Conservation (phyloP, 2,113 vertebrate species). For the Ailurus styani region DNA sequence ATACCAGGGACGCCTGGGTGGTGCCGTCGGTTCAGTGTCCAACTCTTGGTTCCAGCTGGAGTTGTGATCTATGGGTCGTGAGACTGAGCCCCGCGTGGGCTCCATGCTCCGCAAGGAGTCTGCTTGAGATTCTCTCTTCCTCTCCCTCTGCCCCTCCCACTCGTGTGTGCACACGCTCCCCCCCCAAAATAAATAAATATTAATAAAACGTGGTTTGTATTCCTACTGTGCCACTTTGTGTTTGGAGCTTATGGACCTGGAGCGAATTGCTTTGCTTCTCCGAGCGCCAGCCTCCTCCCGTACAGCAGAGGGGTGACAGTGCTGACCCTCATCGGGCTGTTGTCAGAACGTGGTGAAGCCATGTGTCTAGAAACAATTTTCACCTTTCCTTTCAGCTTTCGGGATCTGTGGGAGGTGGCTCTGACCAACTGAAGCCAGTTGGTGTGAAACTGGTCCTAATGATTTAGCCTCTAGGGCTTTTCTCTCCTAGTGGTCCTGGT, state of each 20-base stretch:
- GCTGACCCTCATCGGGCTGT: neutral
- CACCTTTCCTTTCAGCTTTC: neutral
- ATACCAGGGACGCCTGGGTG: neutral
- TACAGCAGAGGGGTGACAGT: neutral
- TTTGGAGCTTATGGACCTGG: neutral
- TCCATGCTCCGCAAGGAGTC: neutral
- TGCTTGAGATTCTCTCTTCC: neutral
- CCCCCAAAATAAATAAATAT: neutral
- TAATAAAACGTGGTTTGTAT: neutral
- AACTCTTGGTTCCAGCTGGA: too few species aligned
- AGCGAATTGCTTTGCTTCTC: neutral
- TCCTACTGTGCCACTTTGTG: neutral
- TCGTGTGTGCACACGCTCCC: fast-evolving
- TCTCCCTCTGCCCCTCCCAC: neutral
- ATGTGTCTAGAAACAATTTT: neutral
- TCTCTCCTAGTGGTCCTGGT: neutral
- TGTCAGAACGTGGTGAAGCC: neutral
- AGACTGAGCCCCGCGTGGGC: neutral
- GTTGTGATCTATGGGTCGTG: neutral
- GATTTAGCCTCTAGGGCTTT: neutral
- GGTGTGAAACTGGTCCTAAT: neutral
- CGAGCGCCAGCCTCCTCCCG: neutral
- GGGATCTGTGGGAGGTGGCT: neutral
- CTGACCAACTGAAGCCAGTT: neutral
- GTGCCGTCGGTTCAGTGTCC: neutral